These are phyloP conservation scores for Meiosimyza decipiens DNA, from an alignment of 2,888 invertebrate species.

Conservation along the genomic window DNA sequence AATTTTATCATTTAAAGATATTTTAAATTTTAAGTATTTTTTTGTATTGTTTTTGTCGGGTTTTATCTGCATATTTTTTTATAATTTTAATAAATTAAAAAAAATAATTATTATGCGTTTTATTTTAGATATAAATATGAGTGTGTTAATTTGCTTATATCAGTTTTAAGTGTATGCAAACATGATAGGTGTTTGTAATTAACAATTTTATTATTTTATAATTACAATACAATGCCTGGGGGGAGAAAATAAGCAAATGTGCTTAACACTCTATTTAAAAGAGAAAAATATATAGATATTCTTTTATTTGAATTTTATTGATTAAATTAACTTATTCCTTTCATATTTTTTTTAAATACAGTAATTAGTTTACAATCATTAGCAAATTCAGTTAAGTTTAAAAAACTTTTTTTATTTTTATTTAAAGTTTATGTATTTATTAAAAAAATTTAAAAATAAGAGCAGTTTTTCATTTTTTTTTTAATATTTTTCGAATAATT, in stretches of 20 bases:
- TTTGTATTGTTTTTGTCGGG: neutral
- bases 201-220: conserved; percentile 3
- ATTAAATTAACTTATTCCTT: neutral
- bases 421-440: conserved; percentile 41
- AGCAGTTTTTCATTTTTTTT: conserved; percentile 18
- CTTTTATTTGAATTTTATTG: no score
- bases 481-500: conserved; percentile 11
- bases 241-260: neutral
- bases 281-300: neutral
- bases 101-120: conserved; percentile 4
- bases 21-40: neutral
- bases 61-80: conserved; percentile 12
- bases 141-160: neutral
- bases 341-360: neutral
- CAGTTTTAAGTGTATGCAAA: neutral
- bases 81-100: conserved; percentile 28
- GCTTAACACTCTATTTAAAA: neutral
- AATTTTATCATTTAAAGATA: conserved; percentile 2
- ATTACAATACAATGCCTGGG: conserved; percentile 2
- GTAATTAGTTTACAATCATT: conserved; percentile 25
- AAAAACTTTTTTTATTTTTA: conserved; percentile 33
- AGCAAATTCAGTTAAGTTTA: conserved; percentile 5
- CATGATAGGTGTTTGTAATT: neutral
- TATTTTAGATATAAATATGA: neutral
- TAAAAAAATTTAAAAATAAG: conserved; percentile 26